A percentile compares a stretch with the other conserved stretches of the same genome.
Evolutionary conservation across 2,888 invertebrate species (phyloP).

Genomic region (Elysia crispata): DNA sequence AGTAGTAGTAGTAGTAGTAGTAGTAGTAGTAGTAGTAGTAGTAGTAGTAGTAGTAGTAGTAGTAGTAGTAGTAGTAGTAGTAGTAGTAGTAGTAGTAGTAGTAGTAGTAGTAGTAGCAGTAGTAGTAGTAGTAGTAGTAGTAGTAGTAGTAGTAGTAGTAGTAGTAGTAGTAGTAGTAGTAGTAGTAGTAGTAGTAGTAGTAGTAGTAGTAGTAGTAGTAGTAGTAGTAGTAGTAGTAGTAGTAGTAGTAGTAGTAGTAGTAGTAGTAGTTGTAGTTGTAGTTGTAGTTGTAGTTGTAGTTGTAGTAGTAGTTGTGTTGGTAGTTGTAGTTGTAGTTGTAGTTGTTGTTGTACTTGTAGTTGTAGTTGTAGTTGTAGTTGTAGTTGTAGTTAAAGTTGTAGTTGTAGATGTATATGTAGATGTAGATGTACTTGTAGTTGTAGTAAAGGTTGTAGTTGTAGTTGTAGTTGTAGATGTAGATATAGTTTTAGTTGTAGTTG

Average conservation of each 20-base stretch:
- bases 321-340: constrained; percentile 26
- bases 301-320: too few species aligned
- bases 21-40: constrained; percentile 39
- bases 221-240: constrained; percentile 32
- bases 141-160: constrained; percentile 27
- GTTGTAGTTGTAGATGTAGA: constrained; percentile 15
- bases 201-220: constrained; percentile 16
- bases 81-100: constrained; percentile 35
- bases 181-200: constrained; percentile 29
- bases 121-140: constrained; percentile 32
- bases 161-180: constrained; percentile 28
- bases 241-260: constrained; percentile 18
- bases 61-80: constrained; percentile 9
- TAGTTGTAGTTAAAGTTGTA: too few species aligned
- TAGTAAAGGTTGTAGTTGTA: constrained; percentile 21
- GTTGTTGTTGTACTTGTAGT: constrained; percentile 17
- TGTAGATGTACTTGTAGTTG: constrained; percentile 24
- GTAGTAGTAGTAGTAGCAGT: constrained; percentile 7
- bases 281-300: constrained; percentile 20
- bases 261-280: constrained; percentile 28
- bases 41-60: constrained; percentile 21
- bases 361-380: constrained; percentile 1
- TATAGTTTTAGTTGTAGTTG: constrained; percentile 18
- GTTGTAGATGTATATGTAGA: constrained; percentile 11
- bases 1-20: constrained; percentile 38